Conservation (phyloP, 2,797 vertebrate genomes). For the Scolopax bukidnonensis region DNA sequence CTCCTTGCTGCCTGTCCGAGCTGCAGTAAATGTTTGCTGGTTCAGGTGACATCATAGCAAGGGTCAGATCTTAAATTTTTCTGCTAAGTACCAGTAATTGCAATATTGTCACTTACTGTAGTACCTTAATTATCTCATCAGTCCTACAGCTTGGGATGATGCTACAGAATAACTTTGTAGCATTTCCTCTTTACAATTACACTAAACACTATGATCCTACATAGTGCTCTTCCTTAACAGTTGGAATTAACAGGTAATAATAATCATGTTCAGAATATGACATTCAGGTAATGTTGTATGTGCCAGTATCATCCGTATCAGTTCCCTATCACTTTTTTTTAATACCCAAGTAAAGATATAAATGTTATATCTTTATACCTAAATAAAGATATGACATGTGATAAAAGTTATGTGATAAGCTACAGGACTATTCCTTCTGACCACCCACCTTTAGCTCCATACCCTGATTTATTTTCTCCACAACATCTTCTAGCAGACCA, state of each 20-base stretch:
- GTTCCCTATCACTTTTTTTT: neutral
- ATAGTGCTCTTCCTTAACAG: neutral
- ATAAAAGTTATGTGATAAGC: neutral
- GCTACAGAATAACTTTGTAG: neutral
- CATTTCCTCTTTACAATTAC: neutral
- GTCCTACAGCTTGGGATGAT: neutral
- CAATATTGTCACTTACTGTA: neutral
- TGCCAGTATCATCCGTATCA: neutral
- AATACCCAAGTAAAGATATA: neutral
- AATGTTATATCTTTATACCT: neutral
- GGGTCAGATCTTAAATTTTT: constrained; percentile 48
- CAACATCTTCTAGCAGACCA: neutral
- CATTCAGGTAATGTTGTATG: neutral
- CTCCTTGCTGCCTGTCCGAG: constrained; percentile 54
- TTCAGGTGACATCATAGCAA: constrained; percentile 49
- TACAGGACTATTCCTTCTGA: neutral
- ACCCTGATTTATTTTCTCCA: neutral
- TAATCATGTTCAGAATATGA: neutral
- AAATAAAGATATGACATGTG: neutral
- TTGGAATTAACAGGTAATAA: neutral
- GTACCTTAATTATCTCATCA: neutral
- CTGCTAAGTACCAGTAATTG: neutral
- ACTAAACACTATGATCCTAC: neutral
- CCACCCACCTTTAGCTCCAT: neutral
- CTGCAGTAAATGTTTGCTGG: constrained; percentile 49